Evolutionary conservation across 2,113 vertebrate genomes (phyloP).

Genomic region (Ardeotis arabs): DNA sequence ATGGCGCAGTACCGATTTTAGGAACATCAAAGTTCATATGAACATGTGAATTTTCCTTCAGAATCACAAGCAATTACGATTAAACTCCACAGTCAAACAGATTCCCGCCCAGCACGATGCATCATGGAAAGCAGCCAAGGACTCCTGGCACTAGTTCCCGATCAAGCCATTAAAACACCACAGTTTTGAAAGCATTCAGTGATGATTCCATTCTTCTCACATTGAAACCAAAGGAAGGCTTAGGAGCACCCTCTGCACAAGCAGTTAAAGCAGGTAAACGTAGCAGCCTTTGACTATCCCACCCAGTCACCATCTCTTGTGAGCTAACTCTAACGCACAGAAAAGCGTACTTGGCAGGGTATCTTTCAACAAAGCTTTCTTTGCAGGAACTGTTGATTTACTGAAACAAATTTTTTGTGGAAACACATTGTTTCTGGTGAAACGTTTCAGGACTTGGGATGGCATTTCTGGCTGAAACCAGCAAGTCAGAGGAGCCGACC

Average conservation of each 20-base stretch:
- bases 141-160: not conserved
- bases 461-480: not conserved
- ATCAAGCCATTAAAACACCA: not conserved
- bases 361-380: not conserved
- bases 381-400: not conserved
- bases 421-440: not conserved
- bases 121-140: not conserved
- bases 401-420: not conserved
- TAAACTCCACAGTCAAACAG: not conserved
- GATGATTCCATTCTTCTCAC: not conserved
- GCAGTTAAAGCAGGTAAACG: not conserved
- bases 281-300: not conserved
- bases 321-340: fast-evolving
- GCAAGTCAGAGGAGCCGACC: not conserved
- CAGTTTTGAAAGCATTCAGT: not conserved
- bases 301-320: not conserved
- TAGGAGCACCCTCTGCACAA: not conserved
- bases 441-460: not conserved
- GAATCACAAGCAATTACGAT: not conserved
- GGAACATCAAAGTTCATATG: not conserved
- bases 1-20: not conserved
- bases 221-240: not conserved
- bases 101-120: not conserved
- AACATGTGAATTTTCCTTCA: not conserved
- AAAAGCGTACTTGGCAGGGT: not conserved